Conservation (phyloP, 2,113 vertebrate species). For the Eonycteris spelaea region DNA sequence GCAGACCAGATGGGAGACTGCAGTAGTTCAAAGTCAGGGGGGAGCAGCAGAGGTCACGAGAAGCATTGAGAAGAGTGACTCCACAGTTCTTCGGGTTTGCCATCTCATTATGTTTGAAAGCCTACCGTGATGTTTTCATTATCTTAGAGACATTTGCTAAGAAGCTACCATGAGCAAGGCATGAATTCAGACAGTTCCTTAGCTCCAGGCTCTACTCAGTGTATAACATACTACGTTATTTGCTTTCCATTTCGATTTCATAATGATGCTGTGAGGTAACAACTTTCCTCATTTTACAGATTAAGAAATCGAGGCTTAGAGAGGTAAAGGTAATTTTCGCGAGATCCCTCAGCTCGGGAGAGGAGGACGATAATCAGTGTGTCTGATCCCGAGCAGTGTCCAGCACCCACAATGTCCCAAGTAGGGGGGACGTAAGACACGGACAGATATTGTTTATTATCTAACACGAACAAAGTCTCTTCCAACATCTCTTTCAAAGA, state of each 20-base stretch:
- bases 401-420: too few relatives aligned
- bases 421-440: neutral
- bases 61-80: neutral
- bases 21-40: neutral
- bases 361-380: neutral
- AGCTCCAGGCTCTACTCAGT: neutral
- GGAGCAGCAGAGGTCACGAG: neutral
- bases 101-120: neutral
- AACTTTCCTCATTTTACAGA: neutral
- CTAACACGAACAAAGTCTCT: neutral
- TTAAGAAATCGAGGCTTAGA: neutral
- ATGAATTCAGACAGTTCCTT: neutral
- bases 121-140: neutral
- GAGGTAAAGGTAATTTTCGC: neutral
- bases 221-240: neutral
- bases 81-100: neutral
- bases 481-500: neutral
- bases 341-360: neutral
- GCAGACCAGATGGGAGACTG: neutral
- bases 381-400: neutral
- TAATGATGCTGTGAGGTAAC: accelerated
- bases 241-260: neutral
- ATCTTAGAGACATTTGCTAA: neutral
- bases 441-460: neutral
- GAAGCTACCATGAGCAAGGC: neutral